Conservation (phyloP, 2,888 invertebrate species). For the Caenorhabditis sp. region DNA sequence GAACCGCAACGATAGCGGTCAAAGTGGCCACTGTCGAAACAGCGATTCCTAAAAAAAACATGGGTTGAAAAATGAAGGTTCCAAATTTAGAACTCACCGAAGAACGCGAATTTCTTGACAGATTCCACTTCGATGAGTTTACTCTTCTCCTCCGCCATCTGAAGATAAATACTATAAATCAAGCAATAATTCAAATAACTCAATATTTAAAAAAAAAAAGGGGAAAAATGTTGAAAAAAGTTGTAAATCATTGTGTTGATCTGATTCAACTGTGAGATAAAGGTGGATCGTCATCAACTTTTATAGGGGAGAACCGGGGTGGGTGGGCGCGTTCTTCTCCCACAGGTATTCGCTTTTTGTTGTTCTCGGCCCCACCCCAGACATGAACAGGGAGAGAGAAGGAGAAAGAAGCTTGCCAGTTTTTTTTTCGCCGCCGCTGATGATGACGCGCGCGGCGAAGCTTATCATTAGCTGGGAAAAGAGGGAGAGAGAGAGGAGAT, state of each 20-base stretch:
- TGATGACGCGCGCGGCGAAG: background rate
- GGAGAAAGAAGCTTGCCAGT: no score
- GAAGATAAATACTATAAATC: background rate
- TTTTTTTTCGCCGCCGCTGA: background rate
- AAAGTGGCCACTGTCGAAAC: conserved; percentile 56
- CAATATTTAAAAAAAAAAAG: background rate
- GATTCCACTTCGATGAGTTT: conserved; percentile 50
- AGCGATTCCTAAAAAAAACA: conserved; percentile 11
- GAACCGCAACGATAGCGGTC: conserved; percentile 60
- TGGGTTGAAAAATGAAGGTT: no score
- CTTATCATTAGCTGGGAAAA: no score
- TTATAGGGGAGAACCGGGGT: no score
- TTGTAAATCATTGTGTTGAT: no score
- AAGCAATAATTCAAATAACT: background rate
- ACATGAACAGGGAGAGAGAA: no score
- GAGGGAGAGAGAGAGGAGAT: no score
- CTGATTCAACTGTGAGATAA: no score
- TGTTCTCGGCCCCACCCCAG: conserved; percentile 26
- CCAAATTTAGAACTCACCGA: conserved; percentile 21
- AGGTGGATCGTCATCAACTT: no score
- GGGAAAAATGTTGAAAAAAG: background rate
- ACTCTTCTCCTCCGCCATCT: conserved; percentile 37
- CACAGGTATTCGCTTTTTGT: no score
- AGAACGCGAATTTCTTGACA: conserved; percentile 55
- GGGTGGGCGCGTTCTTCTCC: no score